A percentile compares a stretch with the other conserved stretches of the same genome.
phyloP scores from a whole-genome alignment of 2,113 vertebrate genomes.

The Copsychus sechellarum region DNA sequence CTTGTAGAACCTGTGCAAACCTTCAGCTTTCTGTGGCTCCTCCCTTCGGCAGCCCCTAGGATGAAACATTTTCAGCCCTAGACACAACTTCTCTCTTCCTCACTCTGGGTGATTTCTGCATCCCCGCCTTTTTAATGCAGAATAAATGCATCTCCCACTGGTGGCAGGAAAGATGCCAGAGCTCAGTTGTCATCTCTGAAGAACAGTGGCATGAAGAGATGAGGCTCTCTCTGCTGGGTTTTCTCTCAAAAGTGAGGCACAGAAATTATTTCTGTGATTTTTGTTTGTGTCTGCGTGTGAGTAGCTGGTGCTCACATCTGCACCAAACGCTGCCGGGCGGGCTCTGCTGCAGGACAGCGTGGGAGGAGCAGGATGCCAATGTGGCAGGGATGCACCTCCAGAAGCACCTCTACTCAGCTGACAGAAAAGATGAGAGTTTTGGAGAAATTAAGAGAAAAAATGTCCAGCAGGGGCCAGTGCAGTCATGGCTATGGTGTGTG shows the following conservation, averaged over 20 bases:
- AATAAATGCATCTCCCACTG: background rate
- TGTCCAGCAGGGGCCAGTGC: background rate
- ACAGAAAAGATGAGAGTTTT: background rate
- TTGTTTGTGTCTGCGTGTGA: background rate
- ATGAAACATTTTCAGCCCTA: background rate
- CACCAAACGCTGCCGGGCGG: background rate
- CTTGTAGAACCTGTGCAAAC: background rate
- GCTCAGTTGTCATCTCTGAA: background rate
- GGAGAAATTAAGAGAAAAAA: background rate
- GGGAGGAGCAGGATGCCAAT: accelerated
- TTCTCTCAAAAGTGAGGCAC: background rate
- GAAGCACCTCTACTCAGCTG: background rate
- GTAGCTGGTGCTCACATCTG: background rate
- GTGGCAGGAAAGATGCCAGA: background rate
- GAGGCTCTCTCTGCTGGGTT: background rate
- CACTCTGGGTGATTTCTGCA: background rate
- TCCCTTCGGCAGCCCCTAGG: background rate
- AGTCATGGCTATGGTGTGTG: background rate
- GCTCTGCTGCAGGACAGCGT: background rate
- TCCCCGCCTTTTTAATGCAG: background rate
- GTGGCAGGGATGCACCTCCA: background rate
- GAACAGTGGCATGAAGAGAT: background rate
- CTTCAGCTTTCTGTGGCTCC: background rate
- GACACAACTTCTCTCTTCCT: background rate
- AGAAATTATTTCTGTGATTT: background rate